Evolutionary conservation across 2,797 vertebrate species (phyloP), one percentile per base, ranked within the genome.

Genomic region (Hirundo rustica): DNA sequence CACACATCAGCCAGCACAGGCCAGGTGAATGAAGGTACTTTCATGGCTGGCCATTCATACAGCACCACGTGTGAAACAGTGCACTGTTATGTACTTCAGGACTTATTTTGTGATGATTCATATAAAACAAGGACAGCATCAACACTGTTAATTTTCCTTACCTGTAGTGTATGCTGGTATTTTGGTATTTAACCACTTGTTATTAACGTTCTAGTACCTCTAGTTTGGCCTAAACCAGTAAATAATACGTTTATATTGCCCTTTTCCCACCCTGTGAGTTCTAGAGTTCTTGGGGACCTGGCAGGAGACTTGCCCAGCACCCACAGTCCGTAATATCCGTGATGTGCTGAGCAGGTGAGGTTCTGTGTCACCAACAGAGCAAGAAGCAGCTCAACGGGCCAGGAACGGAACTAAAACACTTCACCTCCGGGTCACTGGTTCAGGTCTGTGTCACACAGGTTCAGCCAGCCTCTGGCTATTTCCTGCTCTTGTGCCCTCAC

Each of bases 381-480:
- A 44, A 89, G 62, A 34, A 74, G 47, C 65, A 70, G 73, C 70
- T 95, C 88, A 53, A 29, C 0, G 11, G 85, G 87, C 53, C 51
- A 62, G 47, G 51, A 80, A 87, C 1, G 0, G 47, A 81, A 67
- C 55, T 67, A 7, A 27, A 93, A 66, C 40, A n/a, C 75, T 96
- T 94, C 91, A 95, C 90, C 95, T 97, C 92, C 75, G 87, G 92
- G 94, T 97, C 96, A 97, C 93, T 96, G 95, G 95, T 93, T 97
- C 88, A 95, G 89, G 83, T 66, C 60, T 92, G 72, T 73, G 60
- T 47, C 66, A 89, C 64, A 71, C 61, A 15, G 84, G 36, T 54
- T 90, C 61, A 80, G 54, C 8, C 61, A 44, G 3, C 21, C 85
- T 51, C 65, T 72, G 54, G 30, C 44, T 62, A 6, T 18, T 71